Base-by-base conservation (phyloP, 2,888 invertebrate genomes). In the Ryuthela nishihirai region DNA sequence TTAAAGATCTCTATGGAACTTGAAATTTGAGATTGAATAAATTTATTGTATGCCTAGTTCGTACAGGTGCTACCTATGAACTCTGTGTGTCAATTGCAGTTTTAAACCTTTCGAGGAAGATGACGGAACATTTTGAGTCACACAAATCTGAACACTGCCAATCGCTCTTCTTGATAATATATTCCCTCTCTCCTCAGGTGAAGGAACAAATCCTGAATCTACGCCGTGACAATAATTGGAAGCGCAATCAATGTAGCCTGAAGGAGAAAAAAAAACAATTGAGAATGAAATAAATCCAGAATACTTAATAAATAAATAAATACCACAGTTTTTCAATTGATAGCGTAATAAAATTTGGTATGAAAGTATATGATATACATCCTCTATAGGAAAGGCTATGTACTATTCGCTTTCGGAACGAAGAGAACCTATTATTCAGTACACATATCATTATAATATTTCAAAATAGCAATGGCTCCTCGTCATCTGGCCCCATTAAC, bases 91-190 rank as follows among this genome's bases (percentile, higher is more conserved):
- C 4, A 58, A 39, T 5, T 58, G 50, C 18, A 58, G 32, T 25
- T 58, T 50, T 10, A 58, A 26, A 42, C 46, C 47, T 45, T 56
- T 56, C 21, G 55, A 55, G n/a, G n/a, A n/a, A 38, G 38, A 32
- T 15, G 55, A 29, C 7, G 56, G 56, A 10, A 36, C 35, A 20
- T 52, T 47, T 9, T 49, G 48, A 2, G 60, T 60, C 24, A 60
- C 60, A 36, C 44, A 49, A 38, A 60, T 60, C 36, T 60, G 60
- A 24, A 60, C 49, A 32, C 60, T 53, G 6, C 60, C 60, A 12
- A 60, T 49, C 3, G 54, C 54, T 60, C 60, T 54, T 44, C 40
- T 25, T 10, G 39, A 49, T 12, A 23, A 52, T n/a, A n/a, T n/a
- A n/a, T n/a, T n/a, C n/a, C n/a, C n/a, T n/a, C n/a, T n/a, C 26